These are phyloP conservation scores for Jaculus jaculus DNA, from an alignment of 2,113 vertebrate genomes.

Conservation along the genomic window DNA sequence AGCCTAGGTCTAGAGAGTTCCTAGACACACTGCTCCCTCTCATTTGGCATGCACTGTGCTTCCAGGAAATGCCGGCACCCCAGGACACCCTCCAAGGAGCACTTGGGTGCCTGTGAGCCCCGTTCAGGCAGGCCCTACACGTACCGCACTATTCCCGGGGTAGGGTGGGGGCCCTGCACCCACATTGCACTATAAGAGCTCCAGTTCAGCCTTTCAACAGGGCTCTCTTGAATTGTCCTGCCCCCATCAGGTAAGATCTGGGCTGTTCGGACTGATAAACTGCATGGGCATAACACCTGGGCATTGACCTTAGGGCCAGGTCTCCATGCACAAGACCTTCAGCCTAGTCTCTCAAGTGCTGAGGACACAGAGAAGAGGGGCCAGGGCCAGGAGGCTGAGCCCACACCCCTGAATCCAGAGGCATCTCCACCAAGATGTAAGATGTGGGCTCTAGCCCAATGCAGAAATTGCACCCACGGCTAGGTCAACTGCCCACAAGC, in stretches of 20 bases:
- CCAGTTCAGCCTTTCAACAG: not conserved
- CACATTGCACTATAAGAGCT: conserved; percentile 55
- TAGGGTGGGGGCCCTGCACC: not conserved
- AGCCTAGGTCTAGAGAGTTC: not conserved
- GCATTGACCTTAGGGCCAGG: not conserved
- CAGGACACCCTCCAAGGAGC: not conserved
- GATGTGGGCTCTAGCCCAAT: not conserved
- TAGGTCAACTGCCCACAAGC: not conserved
- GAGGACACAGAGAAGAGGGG: not conserved
- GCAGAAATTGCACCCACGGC: not conserved
- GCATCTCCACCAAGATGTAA: not conserved
- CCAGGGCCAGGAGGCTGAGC: not conserved
- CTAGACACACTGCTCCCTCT: not conserved
- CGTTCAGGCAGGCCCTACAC: not conserved
- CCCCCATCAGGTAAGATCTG: not conserved
- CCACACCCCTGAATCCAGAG: not conserved
- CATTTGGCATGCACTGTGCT: conserved; percentile 6
- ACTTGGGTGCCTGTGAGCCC: not conserved
- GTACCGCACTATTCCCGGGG: not conserved
- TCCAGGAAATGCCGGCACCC: not conserved
- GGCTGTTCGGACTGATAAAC: not conserved
- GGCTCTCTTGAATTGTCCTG: not conserved
- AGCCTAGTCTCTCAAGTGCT: not conserved
- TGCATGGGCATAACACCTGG: not conserved
- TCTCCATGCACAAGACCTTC: not conserved